Evolutionary conservation across 2,797 vertebrate genomes (phyloP).

Genomic region (Melanogrammus aeglefinus): DNA sequence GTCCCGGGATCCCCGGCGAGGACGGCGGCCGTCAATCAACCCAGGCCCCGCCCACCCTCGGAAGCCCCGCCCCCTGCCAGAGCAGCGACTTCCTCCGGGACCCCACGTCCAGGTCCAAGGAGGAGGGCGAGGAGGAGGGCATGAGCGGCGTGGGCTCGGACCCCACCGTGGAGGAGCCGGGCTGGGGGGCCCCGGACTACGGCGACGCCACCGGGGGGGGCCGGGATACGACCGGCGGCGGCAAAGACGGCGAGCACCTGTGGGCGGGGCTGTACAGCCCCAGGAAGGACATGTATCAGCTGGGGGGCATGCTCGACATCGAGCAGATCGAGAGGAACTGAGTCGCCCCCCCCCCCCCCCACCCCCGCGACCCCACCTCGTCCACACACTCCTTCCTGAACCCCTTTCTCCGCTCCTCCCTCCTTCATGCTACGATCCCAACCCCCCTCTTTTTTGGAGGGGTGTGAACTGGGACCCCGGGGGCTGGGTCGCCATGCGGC

Average conservation of each 20-base stretch:
- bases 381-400: no score
- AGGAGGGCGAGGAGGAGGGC: conserved; percentile 37
- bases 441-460: background rate
- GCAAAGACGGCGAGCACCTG: conserved; percentile 62
- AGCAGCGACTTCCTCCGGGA: conserved; percentile 33
- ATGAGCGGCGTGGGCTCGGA: conserved; percentile 52
- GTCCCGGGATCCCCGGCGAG: conserved; percentile 65
- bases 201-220: conserved; percentile 31
- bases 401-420: background rate
- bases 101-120: conserved; percentile 45
- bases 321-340: conserved; percentile 95
- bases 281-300: conserved; percentile 74
- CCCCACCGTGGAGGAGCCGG: conserved; percentile 70
- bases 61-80: conserved; percentile 36
- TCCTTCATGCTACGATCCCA: no score
- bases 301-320: conserved; percentile 91
- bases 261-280: conserved; percentile 69
- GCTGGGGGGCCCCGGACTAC: conserved; percentile 54
- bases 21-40: conserved; percentile 45
- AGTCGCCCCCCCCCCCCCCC: conserved; percentile 3
- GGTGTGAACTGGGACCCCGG: background rate
- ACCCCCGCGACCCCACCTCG: no score
- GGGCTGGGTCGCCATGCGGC: background rate
- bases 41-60: conserved; percentile 41
- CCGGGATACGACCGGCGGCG: conserved; percentile 29